phyloP scores from a whole-genome alignment of 2,113 vertebrate genomes.

The Ptyas mucosa region DNA sequence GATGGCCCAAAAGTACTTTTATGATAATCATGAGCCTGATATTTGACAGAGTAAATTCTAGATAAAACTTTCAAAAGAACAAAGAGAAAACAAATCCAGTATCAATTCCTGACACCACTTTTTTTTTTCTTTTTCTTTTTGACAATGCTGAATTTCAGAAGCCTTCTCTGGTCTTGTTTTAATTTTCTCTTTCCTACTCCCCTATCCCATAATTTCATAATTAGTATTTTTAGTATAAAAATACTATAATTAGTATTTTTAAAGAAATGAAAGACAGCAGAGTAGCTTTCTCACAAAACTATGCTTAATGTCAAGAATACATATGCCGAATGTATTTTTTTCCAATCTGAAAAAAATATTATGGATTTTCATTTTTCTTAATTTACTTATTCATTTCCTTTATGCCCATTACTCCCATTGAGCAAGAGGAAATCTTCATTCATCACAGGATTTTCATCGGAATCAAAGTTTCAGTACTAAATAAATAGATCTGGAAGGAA shows the following conservation, averaged over 20 bases:
- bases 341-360: background rate
- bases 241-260: background rate
- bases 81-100: constrained; percentile 48
- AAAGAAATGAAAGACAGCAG: background rate
- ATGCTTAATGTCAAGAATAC: constrained; percentile 12
- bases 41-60: constrained; percentile 51
- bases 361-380: constrained; percentile 22
- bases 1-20: constrained; percentile 32
- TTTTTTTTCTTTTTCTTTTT: constrained; percentile 25
- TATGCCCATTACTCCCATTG: constrained; percentile 42
- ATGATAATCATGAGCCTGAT: constrained; percentile 42
- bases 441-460: background rate
- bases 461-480: background rate
- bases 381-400: constrained; percentile 33
- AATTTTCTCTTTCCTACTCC: constrained; percentile 40
- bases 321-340: background rate
- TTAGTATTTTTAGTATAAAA: background rate
- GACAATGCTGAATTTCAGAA: constrained; percentile 55
- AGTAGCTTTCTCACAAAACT: constrained; percentile 39
- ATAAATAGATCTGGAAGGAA: background rate
- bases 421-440: background rate
- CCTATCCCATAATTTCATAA: background rate
- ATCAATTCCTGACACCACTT: constrained; percentile 55
- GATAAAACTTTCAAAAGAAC: constrained; percentile 49
- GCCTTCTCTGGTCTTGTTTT: constrained; percentile 61